These are phyloP conservation scores for Zelleria hepariella DNA, from an alignment of 2,888 invertebrate genomes.

Conservation along the genomic window DNA sequence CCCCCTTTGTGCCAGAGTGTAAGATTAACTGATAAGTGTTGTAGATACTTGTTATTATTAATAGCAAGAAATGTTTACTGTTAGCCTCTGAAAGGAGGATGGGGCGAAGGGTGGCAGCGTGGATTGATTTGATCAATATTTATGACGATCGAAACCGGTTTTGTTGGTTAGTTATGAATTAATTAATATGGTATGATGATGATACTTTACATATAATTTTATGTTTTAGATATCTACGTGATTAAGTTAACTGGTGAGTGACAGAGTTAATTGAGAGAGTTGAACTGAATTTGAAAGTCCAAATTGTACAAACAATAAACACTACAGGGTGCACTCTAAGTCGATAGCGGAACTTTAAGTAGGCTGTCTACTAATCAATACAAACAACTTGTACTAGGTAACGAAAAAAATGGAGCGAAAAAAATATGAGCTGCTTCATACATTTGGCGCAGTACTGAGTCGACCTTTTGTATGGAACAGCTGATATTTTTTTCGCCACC, in stretches of 20 bases:
- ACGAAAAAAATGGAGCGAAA: no score
- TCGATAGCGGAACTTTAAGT: no score
- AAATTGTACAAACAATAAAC: no score
- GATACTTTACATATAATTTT: not conserved
- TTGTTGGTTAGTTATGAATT: not conserved
- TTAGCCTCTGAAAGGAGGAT: slow-evolving; percentile 16
- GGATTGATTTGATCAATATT: slow-evolving; percentile 34
- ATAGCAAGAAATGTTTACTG: slow-evolving; percentile 53
- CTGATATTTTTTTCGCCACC: no score
- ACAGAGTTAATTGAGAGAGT: not conserved
- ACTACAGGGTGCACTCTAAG: no score
- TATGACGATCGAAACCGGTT: slow-evolving; percentile 22
- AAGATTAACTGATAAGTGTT: slow-evolving; percentile 71
- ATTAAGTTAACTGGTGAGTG: not conserved
- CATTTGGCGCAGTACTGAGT: no score
- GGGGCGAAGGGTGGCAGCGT: slow-evolving; percentile 15
- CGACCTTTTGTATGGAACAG: no score
- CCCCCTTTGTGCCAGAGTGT: slow-evolving; percentile 56
- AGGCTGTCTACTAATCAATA: no score
- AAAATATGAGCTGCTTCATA: no score
- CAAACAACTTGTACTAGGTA: no score
- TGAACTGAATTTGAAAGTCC: no score
- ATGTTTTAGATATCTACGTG: not conserved
- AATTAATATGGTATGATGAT: not conserved
- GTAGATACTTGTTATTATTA: slow-evolving; percentile 55